phyloP scores from a whole-genome alignment of 1,140 invertebrate genomes.

The Protaetia brevitarsis region DNA sequence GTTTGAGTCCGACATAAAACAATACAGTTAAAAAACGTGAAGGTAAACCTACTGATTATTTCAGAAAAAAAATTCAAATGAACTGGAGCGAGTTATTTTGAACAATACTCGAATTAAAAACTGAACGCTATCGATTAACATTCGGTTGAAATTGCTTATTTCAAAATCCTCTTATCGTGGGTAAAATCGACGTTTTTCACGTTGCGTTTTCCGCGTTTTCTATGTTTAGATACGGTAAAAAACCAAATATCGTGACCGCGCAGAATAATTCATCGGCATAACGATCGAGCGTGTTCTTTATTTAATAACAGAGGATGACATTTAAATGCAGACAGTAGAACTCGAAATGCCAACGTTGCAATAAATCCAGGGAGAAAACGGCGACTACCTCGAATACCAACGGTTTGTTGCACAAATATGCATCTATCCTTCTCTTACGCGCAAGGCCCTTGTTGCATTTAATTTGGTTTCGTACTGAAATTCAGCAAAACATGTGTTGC shows the following conservation, averaged over 20 bases:
- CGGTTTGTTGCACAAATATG: constrained; percentile 1
- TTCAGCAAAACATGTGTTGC: background rate
- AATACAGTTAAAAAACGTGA: too few species aligned
- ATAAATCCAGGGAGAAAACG: background rate
- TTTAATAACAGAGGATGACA: constrained; percentile 1
- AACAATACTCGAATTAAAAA: too few species aligned
- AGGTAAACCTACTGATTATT: too few species aligned
- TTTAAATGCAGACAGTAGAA: background rate
- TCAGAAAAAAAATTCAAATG: too few species aligned
- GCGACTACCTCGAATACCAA: background rate
- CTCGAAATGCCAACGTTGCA: constrained; percentile 5
- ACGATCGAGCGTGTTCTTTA: background rate
- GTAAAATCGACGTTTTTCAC: too few species aligned
- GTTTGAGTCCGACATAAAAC: too few species aligned
- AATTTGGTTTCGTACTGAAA: background rate
- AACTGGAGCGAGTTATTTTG: too few species aligned
- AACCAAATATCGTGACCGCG: background rate
- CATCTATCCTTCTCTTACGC: background rate
- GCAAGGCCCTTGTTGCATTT: background rate
- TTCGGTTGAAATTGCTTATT: too few species aligned
- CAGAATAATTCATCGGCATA: background rate
- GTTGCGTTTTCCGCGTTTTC: too few species aligned
- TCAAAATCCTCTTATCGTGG: too few species aligned
- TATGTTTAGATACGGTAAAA: background rate
- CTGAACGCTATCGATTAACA: too few species aligned